phyloP scores from a whole-genome alignment of 2,888 invertebrate species.

The Meteorus cinctellus region DNA sequence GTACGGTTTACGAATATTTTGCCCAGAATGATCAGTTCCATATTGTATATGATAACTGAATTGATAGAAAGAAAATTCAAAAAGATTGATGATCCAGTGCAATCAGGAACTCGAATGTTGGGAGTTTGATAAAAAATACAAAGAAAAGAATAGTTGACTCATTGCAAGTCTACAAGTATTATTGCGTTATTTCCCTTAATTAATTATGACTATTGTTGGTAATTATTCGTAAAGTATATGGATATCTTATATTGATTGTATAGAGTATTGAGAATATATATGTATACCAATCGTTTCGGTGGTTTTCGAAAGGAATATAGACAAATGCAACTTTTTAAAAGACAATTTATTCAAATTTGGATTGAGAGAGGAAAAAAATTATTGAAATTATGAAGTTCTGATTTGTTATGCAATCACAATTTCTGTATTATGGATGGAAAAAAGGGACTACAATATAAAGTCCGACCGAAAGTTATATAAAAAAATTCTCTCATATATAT shows the following conservation, averaged over 20 bases:
- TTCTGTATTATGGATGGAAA: not conserved
- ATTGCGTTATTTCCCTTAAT: slow-evolving; percentile 37
- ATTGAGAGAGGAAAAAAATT: too few species aligned
- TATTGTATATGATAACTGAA: not conserved
- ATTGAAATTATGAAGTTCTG: not conserved
- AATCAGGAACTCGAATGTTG: not conserved
- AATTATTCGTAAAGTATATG: slow-evolving; percentile 45
- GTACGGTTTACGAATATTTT: not conserved
- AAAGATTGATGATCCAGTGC: not conserved
- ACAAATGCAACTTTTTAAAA: not conserved
- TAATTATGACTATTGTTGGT: slow-evolving; percentile 49
- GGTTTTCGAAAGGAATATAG: not conserved
- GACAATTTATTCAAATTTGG: too few species aligned
- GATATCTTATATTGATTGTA: not conserved
- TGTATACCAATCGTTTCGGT: not conserved
- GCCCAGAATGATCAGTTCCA: not conserved
- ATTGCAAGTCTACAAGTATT: slow-evolving; percentile 12
- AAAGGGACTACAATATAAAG: not conserved
- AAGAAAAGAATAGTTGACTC: not conserved
- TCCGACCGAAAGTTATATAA: not conserved
- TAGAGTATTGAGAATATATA: not conserved
- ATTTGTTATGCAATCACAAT: slow-evolving; percentile 9
- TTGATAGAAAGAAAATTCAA: not conserved
- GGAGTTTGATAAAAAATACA: not conserved
- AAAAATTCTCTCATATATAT: not conserved